A percentile compares a stretch with the other conserved stretches of the same genome.
These are phyloP conservation scores for Bovichtus variegatus DNA, from an alignment of 2,797 vertebrate species.

Conservation along the genomic window DNA sequence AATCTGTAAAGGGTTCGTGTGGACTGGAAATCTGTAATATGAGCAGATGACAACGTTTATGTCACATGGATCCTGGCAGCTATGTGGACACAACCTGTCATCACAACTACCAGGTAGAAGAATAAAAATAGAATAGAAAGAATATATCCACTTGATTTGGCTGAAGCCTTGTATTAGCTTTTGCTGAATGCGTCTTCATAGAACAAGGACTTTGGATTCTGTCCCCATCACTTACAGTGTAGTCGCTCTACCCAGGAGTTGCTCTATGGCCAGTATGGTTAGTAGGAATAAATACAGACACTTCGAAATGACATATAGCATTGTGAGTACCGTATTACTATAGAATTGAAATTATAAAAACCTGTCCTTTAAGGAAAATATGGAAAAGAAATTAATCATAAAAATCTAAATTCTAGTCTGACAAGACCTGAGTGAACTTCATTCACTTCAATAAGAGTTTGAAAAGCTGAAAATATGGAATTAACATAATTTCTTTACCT, in stretches of 20 bases:
- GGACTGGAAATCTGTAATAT: not conserved
- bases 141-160: not conserved
- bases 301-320: not conserved
- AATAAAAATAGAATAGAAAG: no score
- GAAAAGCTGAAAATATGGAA: conserved; percentile 9
- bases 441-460: conserved; percentile 3
- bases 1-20: no score
- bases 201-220: not conserved
- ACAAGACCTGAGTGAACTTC: not conserved
- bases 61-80: not conserved
- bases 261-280: not conserved
- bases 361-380: conserved; percentile 27
- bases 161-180: not conserved
- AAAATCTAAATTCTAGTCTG: not conserved
- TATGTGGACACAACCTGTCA: not conserved
- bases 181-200: not conserved
- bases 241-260: not conserved
- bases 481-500: conserved; percentile 47
- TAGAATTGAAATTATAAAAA: conserved; percentile 4
- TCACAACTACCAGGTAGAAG: not conserved
- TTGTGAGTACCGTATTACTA: conserved; percentile 13
- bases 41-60: not conserved
- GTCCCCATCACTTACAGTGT: not conserved
- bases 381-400: conserved; percentile 31
- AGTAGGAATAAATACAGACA: not conserved